Evolutionary conservation across 2,113 vertebrate species (phyloP).

Genomic region (Tenebrosternarchus preto): DNA sequence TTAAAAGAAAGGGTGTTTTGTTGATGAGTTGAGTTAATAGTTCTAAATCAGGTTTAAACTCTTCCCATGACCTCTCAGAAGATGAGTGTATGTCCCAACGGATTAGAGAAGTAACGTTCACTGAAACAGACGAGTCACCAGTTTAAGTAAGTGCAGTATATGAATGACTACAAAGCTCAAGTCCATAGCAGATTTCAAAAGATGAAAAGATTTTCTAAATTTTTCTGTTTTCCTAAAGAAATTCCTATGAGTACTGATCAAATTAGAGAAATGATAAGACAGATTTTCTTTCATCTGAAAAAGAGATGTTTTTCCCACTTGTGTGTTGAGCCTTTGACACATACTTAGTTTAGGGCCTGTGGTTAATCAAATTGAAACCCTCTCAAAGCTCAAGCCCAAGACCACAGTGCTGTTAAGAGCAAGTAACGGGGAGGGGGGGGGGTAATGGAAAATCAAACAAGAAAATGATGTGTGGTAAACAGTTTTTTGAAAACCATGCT

Average conservation of each 20-base stretch:
- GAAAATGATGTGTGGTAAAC: conserved; percentile 61
- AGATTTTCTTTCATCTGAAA: conserved; percentile 39
- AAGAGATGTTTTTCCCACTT: conserved; percentile 29
- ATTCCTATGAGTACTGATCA: conserved; percentile 4
- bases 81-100: neutral
- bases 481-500: conserved; percentile 49
- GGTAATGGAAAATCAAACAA: conserved; percentile 45
- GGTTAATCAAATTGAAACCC: conserved; percentile 52
- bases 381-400: conserved; percentile 43
- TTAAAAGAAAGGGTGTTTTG: neutral
- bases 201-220: too few species aligned
- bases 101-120: conserved; percentile 24
- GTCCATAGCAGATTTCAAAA: conserved; percentile 18
- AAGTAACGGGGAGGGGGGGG: conserved; percentile 34
- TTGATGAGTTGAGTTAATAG: conserved; percentile 19
- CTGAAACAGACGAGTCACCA: conserved; percentile 21
- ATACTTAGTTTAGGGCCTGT: conserved; percentile 46
- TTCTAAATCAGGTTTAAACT: conserved; percentile 22
- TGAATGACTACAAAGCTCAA: conserved; percentile 21
- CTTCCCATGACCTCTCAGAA: conserved; percentile 29
- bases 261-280: conserved; percentile 42
- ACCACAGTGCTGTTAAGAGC: conserved; percentile 47
- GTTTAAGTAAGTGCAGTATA: conserved; percentile 31
- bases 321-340: conserved; percentile 39
- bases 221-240: conserved; percentile 42